phyloP scores from a whole-genome alignment of 2,888 invertebrate species.

The Erebia aethiops region DNA sequence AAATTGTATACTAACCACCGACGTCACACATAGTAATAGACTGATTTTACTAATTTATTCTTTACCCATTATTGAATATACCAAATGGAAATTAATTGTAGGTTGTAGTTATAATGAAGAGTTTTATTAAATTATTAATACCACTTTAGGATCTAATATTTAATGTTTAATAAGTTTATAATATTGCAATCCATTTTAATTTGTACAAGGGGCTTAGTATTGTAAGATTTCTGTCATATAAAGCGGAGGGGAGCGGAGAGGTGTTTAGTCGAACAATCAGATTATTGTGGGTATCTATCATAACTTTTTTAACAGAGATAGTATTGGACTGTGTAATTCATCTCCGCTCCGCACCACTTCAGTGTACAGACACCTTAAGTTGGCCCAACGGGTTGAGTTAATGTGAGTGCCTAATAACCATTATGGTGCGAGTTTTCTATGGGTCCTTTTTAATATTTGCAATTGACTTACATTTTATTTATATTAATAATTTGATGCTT shows the following conservation, averaged over 20 bases:
- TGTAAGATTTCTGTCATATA: no score
- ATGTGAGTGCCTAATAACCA: background rate
- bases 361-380: background rate
- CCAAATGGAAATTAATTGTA: conserved; percentile 59
- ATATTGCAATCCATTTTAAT: no score
- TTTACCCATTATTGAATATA: conserved; percentile 63
- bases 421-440: conserved; percentile 10
- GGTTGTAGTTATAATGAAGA: conserved; percentile 17
- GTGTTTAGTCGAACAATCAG: no score
- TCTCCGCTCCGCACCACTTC: no score
- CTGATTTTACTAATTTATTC: conserved; percentile 72
- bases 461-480: background rate
- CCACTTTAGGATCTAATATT: background rate
- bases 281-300: no score
- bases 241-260: no score
- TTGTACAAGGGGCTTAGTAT: no score
- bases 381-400: background rate
- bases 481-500: background rate
- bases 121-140: conserved; percentile 32
- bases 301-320: no score
- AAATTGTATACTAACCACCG: conserved; percentile 66
- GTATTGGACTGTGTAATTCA: no score
- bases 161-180: background rate
- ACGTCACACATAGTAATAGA: conserved; percentile 62
- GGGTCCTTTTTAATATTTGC: background rate